Evolutionary conservation across 2,888 invertebrate genomes (phyloP), one percentile per base, ranked within the genome.

Genomic region (Germaria angustata): DNA sequence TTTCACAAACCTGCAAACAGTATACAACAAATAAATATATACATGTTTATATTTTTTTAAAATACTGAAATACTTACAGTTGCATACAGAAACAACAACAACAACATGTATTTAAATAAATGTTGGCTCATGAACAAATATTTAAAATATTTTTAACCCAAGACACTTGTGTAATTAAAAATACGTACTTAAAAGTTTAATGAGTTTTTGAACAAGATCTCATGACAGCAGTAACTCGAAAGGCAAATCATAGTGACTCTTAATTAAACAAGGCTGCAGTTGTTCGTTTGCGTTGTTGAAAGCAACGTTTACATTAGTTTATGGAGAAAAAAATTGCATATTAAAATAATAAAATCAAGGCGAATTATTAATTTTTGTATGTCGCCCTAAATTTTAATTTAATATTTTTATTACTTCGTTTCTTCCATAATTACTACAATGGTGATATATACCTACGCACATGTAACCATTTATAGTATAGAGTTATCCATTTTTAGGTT

Each of bases 141-240:
- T 11, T n/a, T 7, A n/a, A 51, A 51, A 4, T 8, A 41, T 17
- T 32, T 17, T 55, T 34, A 55, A 20, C 55, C 36, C 36, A 36
- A 57, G 22, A 53, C 15, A 32, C 8, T 8, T 3, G 22, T 32
- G 32, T 55, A 1, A 17, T n/a, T 17, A 8, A 20, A 36, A n/a
- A 22, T 36, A 36, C 8, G 0, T 1, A 36, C 22, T 15, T 22
- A 59, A 59, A 39, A 39, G 2, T 24, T 5, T n/a, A 39, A 59
- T 39, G 57, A 59, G 36, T 20, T 57, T 57, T 13, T 13, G 1
- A 34, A 17, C 5, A 36, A 22, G 13, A 8, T 20, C 7, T 57
- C 22, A n/a, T 59, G 36, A 59, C 36, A 59, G 39, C 59, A 39
- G 24, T 39, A 15, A 59, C n/a, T 34, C 9, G n/a, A 59, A 39